Percentiles rank a stretch among this genome's conserved stretches.
These are phyloP conservation scores for Microcebus tavaratra DNA, from an alignment of 2,113 vertebrate species.

Conservation along the genomic window DNA sequence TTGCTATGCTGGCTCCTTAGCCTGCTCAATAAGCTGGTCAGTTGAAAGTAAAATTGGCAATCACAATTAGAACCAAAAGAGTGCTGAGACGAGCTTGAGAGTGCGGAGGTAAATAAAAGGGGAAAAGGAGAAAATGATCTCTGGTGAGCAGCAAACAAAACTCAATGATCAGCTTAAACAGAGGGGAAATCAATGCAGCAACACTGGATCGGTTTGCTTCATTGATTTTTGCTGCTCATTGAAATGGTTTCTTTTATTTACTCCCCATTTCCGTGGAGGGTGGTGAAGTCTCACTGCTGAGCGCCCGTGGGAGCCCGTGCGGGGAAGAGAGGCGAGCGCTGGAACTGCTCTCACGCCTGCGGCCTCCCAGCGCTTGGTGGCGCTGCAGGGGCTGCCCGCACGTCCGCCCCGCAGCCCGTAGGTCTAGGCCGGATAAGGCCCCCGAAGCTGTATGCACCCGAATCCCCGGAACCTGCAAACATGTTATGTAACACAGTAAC, in stretches of 20 bases:
- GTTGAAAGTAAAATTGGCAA: slow-evolving; percentile 11
- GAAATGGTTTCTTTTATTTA: slow-evolving; percentile 69
- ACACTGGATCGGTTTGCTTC: neutral
- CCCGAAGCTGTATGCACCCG: neutral
- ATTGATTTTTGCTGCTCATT: slow-evolving; percentile 55
- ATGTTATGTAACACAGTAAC: neutral
- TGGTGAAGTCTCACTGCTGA: neutral
- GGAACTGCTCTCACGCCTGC: neutral
- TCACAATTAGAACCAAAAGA: neutral
- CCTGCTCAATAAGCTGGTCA: slow-evolving; percentile 16
- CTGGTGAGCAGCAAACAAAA: slow-evolving; percentile 15
- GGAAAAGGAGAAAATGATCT: neutral
- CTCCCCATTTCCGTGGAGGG: neutral
- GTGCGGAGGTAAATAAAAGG: neutral
- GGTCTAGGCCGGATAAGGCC: neutral
- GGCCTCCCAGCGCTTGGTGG: too few relatives aligned
- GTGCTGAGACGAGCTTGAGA: neutral
- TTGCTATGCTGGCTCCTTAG: neutral
- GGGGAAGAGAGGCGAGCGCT: neutral
- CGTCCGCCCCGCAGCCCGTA: rapidly evolving
- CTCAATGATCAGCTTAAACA: neutral
- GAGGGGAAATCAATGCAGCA: slow-evolving; percentile 45
- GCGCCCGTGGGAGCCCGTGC: neutral
- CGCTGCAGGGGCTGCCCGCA: rapidly evolving
- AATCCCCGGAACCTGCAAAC: neutral